Conservation (phyloP, 2,888 invertebrate genomes). For the Falcaria lacertinaria region DNA sequence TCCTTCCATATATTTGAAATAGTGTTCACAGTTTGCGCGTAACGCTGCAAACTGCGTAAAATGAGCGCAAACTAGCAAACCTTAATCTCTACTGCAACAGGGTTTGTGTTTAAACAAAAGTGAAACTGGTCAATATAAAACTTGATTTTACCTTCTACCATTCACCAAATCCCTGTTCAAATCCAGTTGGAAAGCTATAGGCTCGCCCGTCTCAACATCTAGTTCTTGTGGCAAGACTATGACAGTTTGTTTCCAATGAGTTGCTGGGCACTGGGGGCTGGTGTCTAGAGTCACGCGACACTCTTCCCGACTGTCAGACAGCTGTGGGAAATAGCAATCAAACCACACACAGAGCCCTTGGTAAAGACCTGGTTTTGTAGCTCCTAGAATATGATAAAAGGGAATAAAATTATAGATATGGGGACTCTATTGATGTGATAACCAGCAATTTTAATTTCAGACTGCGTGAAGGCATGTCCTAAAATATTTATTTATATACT, state of each 20-base stretch:
- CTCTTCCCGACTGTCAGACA: conserved; percentile 62
- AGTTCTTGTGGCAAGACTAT: conserved; percentile 86
- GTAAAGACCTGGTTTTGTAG: conserved; percentile 80
- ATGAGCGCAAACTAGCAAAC: too few species aligned
- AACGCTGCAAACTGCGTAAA: too few species aligned
- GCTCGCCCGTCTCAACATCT: conserved; percentile 78
- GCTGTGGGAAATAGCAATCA: conserved; percentile 84
- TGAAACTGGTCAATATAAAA: not conserved
- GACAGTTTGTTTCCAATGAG: conserved; percentile 97
- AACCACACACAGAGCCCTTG: conserved; percentile 92
- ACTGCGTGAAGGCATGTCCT: too few species aligned
- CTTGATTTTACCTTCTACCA: conserved; percentile 57
- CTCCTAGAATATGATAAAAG: conserved; percentile 44
- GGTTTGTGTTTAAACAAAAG: too few species aligned
- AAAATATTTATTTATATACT: too few species aligned
- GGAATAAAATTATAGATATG: too few species aligned
- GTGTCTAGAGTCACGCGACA: conserved; percentile 85
- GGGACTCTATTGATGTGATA: too few species aligned
- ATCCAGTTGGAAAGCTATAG: conserved; percentile 84
- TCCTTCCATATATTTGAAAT: too few species aligned
- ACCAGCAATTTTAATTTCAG: too few species aligned
- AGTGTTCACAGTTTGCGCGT: too few species aligned
- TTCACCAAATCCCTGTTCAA: conserved; percentile 75
- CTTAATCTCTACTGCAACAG: too few species aligned
- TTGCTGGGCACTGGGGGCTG: conserved; percentile 83